phyloP scores from a whole-genome alignment of 2,797 vertebrate genomes.

The Tadarida brasiliensis region DNA sequence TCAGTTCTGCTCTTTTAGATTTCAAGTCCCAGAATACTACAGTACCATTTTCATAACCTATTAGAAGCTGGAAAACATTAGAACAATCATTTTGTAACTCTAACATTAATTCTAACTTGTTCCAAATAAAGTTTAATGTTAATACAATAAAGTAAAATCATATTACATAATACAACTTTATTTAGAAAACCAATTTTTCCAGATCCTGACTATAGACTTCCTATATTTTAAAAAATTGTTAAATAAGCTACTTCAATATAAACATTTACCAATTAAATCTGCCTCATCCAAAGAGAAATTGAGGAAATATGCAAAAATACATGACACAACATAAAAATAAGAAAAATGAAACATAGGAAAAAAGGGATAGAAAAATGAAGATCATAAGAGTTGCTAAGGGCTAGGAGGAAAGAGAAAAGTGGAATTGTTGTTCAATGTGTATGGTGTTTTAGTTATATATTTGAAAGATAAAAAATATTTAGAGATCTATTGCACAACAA shows the following conservation, averaged over 20 bases:
- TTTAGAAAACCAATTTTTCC: constrained; percentile 28
- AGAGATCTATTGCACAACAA: neutral
- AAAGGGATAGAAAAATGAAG: constrained; percentile 46
- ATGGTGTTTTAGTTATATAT: neutral
- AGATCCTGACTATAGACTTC: neutral
- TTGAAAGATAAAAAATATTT: neutral
- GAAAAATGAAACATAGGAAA: constrained; percentile 22
- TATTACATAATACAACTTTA: neutral
- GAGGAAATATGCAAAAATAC: neutral
- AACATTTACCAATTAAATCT: constrained; percentile 33
- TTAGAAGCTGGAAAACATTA: constrained; percentile 91
- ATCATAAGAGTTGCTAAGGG: neutral
- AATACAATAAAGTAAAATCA: constrained; percentile 58
- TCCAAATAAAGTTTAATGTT: constrained; percentile 62
- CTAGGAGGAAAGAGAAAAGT: neutral
- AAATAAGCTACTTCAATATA: constrained; percentile 12
- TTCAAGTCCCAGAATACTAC: constrained; percentile 97
- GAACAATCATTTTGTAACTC: constrained; percentile 65
- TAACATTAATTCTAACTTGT: constrained; percentile 53
- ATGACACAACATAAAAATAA: neutral
- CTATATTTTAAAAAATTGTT: neutral
- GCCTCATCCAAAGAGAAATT: neutral
- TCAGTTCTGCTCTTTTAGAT: constrained; percentile 95
- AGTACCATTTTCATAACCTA: constrained; percentile 98
- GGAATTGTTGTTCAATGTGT: neutral